These are phyloP conservation scores for Saguinus imperator DNA, from an alignment of 2,113 vertebrate species.

Conservation along the genomic window DNA sequence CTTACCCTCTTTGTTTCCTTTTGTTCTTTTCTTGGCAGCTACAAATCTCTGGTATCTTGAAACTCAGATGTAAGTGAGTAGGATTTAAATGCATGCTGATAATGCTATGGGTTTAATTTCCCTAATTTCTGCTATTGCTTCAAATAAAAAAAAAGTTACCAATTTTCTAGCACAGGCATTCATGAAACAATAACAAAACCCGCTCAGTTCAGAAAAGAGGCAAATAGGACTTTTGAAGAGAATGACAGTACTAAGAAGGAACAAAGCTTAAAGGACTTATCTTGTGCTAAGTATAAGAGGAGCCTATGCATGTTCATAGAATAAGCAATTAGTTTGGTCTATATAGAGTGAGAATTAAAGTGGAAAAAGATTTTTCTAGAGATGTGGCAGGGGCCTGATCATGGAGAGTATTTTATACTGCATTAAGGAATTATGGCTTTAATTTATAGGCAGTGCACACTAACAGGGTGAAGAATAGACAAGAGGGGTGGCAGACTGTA, in stretches of 20 bases:
- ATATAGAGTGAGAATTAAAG: neutral
- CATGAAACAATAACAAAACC: neutral
- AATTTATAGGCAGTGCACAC: neutral
- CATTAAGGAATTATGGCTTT: slow-evolving; percentile 22
- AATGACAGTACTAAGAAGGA: neutral
- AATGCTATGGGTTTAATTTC: neutral
- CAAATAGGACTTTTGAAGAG: neutral
- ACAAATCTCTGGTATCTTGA: neutral
- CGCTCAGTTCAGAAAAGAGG: neutral
- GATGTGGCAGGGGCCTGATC: neutral
- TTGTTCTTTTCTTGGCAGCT: neutral
- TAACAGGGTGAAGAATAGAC: neutral
- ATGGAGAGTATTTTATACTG: neutral
- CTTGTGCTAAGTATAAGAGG: neutral
- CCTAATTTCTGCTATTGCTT: neutral
- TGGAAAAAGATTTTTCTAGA: neutral
- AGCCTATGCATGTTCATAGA: neutral
- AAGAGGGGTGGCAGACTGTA: neutral
- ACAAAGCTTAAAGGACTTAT: neutral
- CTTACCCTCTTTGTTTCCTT: neutral
- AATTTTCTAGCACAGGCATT: neutral
- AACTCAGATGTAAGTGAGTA: neutral
- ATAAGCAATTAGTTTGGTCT: neutral
- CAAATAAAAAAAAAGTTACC: neutral
- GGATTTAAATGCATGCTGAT: neutral